Base-by-base conservation (phyloP, 2,797 vertebrate species). In the Salarias fasciatus region DNA sequence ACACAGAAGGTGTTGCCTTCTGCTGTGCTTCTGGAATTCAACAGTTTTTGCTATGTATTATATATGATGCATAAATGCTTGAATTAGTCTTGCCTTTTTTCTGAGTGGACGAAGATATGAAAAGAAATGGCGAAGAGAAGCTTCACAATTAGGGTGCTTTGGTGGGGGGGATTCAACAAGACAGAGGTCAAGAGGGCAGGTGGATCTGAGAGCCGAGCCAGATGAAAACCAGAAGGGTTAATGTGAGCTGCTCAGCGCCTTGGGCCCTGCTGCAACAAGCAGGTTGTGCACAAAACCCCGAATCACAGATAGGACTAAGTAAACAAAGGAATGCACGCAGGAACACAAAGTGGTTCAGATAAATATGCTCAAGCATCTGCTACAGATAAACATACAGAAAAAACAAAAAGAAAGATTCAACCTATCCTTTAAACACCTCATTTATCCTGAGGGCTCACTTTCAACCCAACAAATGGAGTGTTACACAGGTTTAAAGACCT, bases 221-320 rank as follows among this genome's bases (percentile, higher is more conserved):
- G 33, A 65, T 63, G 62, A 42, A 78, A 69, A 80, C 69, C 66
- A 83, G 64, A 69, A 78, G 74, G 79, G 18, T 81, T 73, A 82
- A 79, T 80, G 63, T 40, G 40, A 75, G 64, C 37, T 49, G 28
- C 58, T 65, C 37, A 28, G 5, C 60, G 62, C 64, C 66, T 13
- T 1, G 1, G 12, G 65, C 49, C 49, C 3, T 37, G 29, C 8
- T 78, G 37, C 46, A 60, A 45, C n/a, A 53, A 31, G 68, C 11
- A 5, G 7, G 8, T 15, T 3, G n/a, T 15, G 36, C 31, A 40
- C 1, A 64, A 53, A 40, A 38, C 55, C 48, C 33, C 29, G 13
- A 49, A 72, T 15, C 53, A 55, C 12, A 53, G 5, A 53, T 18
- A 58, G 13, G 11, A 47, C 33, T 2, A 9, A 48, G 24, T 29